phyloP scores from a whole-genome alignment of 2,888 invertebrate genomes.

The Conchocele bisecta region DNA sequence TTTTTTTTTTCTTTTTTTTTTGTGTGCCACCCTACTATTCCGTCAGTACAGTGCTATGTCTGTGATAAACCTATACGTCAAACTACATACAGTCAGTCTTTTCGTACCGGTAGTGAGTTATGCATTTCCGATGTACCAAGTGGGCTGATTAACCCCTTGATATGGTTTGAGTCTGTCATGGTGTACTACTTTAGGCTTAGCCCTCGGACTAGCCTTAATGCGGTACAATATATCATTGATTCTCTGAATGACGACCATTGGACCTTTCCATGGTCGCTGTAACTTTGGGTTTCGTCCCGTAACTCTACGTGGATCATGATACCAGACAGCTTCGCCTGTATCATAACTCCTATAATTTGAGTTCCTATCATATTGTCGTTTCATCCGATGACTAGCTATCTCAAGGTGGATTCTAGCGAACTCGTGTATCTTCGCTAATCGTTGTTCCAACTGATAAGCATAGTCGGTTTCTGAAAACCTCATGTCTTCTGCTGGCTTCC shows the following conservation, averaged over 20 bases:
- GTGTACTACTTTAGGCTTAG: constrained; percentile 29
- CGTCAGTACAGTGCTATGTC: no score
- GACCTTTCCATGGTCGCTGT: constrained; percentile 36
- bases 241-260: constrained; percentile 14
- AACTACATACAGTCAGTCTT: no score
- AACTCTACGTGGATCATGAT: constrained; percentile 15
- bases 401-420: constrained; percentile 10
- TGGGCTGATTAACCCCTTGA: not conserved
- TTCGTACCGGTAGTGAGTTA: no score
- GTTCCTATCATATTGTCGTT: constrained; percentile 17
- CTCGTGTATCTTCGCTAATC: constrained; percentile 2
- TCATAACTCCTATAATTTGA: constrained; percentile 10
- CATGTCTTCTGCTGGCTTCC: constrained; percentile 6
- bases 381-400: constrained; percentile 17
- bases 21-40: no score
- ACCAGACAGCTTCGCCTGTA: constrained; percentile 26
- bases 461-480: constrained; percentile 4
- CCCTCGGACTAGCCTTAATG: constrained; percentile 10
- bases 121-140: no score
- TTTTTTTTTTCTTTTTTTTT: no score
- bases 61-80: no score
- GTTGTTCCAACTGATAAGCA: constrained; percentile 18
- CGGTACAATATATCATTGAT: constrained; percentile 33
- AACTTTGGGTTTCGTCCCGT: constrained; percentile 33
- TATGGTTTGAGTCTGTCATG: constrained; percentile 31